These are phyloP conservation scores for Hypocryptadius cinnamomeus DNA, from an alignment of 2,113 vertebrate species.

Conservation along the genomic window DNA sequence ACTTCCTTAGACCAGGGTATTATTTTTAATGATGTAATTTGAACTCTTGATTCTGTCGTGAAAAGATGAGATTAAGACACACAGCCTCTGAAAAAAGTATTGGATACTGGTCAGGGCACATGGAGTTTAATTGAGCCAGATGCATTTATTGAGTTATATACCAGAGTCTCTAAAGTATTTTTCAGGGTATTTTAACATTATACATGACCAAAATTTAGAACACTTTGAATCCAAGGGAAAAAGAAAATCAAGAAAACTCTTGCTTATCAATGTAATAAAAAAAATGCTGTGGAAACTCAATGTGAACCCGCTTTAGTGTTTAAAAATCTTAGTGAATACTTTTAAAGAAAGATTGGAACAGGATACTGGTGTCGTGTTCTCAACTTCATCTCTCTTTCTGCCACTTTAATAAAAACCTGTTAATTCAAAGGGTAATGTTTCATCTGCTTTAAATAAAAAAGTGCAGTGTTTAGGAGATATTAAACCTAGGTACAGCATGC, in stretches of 20 bases:
- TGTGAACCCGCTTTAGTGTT: background rate
- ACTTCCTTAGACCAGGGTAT: background rate
- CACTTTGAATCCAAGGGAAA: background rate
- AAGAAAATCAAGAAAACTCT: background rate
- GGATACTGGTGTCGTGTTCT: background rate
- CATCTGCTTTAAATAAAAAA: background rate
- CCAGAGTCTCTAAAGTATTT: background rate
- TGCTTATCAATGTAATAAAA: background rate
- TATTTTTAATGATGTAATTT: slow-evolving; percentile 37
- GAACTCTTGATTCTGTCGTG: slow-evolving; percentile 25
- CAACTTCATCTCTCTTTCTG: background rate
- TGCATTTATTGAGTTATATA: background rate
- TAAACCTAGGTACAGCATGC: background rate
- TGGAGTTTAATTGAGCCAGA: slow-evolving; percentile 18
- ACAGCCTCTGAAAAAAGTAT: slow-evolving; percentile 19
- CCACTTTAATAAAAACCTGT: background rate
- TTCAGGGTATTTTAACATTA: background rate
- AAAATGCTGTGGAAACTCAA: background rate
- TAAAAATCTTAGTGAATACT: background rate
- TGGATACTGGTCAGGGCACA: background rate
- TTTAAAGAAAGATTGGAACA: background rate
- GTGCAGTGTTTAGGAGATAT: background rate
- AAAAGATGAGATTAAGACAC: slow-evolving; percentile 32
- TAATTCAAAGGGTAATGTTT: background rate
- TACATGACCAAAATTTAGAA: background rate